Evolutionary conservation across 2,888 invertebrate genomes (phyloP).

Genomic region (Dicyrtomina minuta): DNA sequence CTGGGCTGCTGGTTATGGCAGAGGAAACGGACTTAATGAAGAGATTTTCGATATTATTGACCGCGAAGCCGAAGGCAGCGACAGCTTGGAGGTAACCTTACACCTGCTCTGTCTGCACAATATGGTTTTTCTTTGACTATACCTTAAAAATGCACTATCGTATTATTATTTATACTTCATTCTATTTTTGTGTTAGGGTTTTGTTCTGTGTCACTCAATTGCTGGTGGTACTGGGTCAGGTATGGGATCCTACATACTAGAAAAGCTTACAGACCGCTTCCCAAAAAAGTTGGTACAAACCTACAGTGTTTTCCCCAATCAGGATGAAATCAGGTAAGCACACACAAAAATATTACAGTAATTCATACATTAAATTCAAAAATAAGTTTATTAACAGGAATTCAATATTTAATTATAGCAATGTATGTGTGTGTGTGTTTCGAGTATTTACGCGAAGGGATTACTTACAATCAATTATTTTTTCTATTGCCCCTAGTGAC

Average conservation of each 20-base stretch:
- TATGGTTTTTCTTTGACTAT: background rate
- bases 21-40: slow-evolving; percentile 89
- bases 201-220: slow-evolving; percentile 97
- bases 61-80: slow-evolving; percentile 96
- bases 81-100: slow-evolving; percentile 79
- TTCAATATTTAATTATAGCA: too few relatives aligned
- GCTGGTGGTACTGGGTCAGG: slow-evolving; percentile 99
- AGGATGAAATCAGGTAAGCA: slow-evolving; percentile 80
- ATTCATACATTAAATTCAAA: background rate
- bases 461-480: too few relatives aligned
- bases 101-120: background rate
- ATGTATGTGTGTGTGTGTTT: too few relatives aligned
- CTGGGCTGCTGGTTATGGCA: slow-evolving; percentile 95
- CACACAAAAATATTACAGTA: background rate
- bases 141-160: background rate
- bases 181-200: slow-evolving; percentile 66
- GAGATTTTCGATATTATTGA: slow-evolving; percentile 98
- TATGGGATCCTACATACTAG: slow-evolving; percentile 94
- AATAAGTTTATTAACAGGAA: too few relatives aligned
- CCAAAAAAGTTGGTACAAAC: slow-evolving; percentile 98
- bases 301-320: slow-evolving; percentile 98
- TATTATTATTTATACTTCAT: background rate
- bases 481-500: slow-evolving; percentile 65
- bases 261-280: slow-evolving; percentile 86
- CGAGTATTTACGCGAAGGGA: too few relatives aligned